Base-by-base conservation (phyloP, 2,113 vertebrate species). In the Apaloderma vittatum region DNA sequence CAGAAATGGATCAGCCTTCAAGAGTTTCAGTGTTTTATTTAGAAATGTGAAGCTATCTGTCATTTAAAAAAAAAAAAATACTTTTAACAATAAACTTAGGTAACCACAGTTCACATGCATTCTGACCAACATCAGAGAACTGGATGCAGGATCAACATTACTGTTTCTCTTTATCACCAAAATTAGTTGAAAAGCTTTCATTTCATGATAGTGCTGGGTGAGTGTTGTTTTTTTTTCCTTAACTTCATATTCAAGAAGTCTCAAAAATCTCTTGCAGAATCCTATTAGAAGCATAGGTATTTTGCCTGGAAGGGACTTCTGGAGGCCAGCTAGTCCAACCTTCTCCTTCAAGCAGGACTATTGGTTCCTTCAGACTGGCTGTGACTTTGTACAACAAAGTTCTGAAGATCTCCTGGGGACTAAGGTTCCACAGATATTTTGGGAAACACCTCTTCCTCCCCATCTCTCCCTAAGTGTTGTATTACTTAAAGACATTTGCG, bases 381-480 rank as follows among this genome's bases (percentile, higher is more conserved):
- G 11, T 43, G 34, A 63, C 24, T 59, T 66, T 36, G 18, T 73
- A 57, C 14, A 40, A 5, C 23, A 27, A 63, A 73, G 16, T 32
- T 21, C 23, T 73, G 32, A 72, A 72, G 46, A 86, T 16, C 21
- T 66, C 5, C n/a, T 59, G 14, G 8, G 1, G 12, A 9, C 9
- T 45, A 26, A 40, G 8, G 8, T 78, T 87, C n/a, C n/a, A 26
- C 1, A 1, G 17, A 12, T 40, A 43, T 14, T 77, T 78, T 66
- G 34, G 16, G 4, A 27, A 58, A 21, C 0, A 0, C 2, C n/a
- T 77, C 8, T 48, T 65, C 9, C 8, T 8, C 3, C 0, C 6
- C 11, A 52, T 17, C 22, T 32, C 43, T 61, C 16, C 29, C 72
- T 43, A 62, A 67, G 57, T 37, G 4, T 48, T 34, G 20, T 18